Percentiles rank a stretch among this genome's conserved stretches.
phyloP scores from a whole-genome alignment of 2,113 vertebrate genomes.

The Plecturocebus donacophilus region DNA sequence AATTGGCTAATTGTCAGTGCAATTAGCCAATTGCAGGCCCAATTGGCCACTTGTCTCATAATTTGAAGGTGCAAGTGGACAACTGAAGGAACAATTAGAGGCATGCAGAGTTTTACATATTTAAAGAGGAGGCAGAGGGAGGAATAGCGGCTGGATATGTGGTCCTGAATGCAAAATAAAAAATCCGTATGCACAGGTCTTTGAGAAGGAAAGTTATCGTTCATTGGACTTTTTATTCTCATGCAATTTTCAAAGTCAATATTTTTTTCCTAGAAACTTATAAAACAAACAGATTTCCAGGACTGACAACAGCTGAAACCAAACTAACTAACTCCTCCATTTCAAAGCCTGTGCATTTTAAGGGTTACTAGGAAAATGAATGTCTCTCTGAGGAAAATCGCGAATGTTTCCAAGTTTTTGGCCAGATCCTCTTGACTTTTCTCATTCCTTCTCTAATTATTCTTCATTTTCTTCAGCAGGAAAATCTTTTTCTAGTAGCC shows the following conservation, averaged over 20 bases:
- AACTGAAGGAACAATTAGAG: constrained; percentile 74
- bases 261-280: neutral
- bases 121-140: constrained; percentile 47
- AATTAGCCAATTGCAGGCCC: constrained; percentile 81
- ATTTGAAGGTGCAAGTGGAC: constrained; percentile 81
- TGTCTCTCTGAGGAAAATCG: neutral
- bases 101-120: constrained; percentile 69
- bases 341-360: neutral
- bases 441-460: neutral
- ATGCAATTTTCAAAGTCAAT: neutral
- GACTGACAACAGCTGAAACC: neutral
- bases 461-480: neutral
- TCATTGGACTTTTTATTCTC: neutral
- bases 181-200: neutral
- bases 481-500: neutral
- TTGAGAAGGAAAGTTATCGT: neutral
- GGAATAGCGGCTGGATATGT: neutral
- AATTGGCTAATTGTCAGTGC: constrained; percentile 77
- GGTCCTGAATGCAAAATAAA: neutral
- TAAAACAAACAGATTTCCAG: neutral
- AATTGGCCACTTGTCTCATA: constrained; percentile 81
- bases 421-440: neutral
- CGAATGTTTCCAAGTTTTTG: neutral
- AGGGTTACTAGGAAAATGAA: neutral
- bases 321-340: neutral